Conservation (phyloP, 1,140 invertebrate species). For the Zaprionus nigranus region DNA sequence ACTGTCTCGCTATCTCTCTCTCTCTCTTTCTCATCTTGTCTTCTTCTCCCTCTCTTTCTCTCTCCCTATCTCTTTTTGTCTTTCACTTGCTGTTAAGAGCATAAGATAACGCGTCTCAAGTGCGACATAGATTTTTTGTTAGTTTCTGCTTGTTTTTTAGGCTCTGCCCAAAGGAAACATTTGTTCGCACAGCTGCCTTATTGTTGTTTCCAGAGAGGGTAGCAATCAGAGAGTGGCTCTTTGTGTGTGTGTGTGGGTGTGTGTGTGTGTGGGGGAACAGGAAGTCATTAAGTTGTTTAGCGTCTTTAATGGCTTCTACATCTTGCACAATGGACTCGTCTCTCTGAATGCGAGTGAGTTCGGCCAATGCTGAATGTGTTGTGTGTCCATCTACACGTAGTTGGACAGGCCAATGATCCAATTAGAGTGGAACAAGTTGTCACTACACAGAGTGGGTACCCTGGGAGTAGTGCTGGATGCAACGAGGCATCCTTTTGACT, state of each 20-base stretch:
- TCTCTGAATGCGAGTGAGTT: neutral
- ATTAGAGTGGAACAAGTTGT: slow-evolving; percentile 32
- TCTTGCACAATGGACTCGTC: slow-evolving; percentile 37
- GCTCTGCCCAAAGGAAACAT: slow-evolving; percentile 62
- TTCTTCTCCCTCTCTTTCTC: neutral
- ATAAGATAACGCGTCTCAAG: slow-evolving; percentile 69
- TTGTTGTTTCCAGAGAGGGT: slow-evolving; percentile 26
- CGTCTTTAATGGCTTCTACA: slow-evolving; percentile 45
- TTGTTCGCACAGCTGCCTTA: slow-evolving; percentile 70
- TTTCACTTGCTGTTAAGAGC: slow-evolving; percentile 1
- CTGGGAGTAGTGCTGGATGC: too few species aligned
- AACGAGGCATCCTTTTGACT: neutral
- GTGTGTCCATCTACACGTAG: slow-evolving; percentile 25
- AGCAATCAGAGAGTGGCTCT: too few species aligned
- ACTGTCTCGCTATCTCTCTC: slow-evolving; percentile 24
- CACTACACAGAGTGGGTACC: neutral
- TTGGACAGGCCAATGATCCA: slow-evolving; percentile 37
- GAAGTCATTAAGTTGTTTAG: slow-evolving; percentile 82
- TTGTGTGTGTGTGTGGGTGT: slow-evolving; percentile 17
- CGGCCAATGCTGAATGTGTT: slow-evolving; percentile 1
- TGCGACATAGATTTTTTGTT: slow-evolving; percentile 70
- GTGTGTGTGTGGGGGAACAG: slow-evolving; percentile 56
- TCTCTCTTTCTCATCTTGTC: neutral
- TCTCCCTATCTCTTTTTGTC: neutral
- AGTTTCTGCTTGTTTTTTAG: neutral